phyloP scores from a whole-genome alignment of 2,113 vertebrate species.

The Cathartes aura region DNA sequence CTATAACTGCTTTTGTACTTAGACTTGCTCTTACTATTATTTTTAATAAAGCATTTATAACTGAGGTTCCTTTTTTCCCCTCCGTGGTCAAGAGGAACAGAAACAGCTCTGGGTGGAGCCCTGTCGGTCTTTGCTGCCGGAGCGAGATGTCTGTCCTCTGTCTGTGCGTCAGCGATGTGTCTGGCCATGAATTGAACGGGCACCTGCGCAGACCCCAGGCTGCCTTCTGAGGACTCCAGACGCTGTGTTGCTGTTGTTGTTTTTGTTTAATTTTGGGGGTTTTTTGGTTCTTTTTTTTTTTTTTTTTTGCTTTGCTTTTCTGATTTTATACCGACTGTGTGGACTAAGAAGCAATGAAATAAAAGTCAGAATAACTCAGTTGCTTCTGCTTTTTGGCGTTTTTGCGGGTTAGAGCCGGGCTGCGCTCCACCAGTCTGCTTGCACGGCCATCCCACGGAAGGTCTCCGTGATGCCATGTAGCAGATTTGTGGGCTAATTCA shows the following conservation, averaged over 20 bases:
- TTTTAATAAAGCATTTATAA: conserved; percentile 75
- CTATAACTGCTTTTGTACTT: conserved; percentile 79
- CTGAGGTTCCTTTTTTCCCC: not conserved
- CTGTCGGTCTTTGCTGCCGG: not conserved
- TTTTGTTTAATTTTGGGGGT: not conserved
- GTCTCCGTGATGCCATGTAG: not conserved
- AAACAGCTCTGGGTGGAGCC: conserved; percentile 20
- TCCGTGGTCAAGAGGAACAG: conserved; percentile 51
- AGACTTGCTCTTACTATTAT: conserved; percentile 70
- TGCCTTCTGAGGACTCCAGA: conserved; percentile 82
- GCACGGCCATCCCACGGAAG: rapidly evolving
- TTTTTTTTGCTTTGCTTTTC: conserved; percentile 67
- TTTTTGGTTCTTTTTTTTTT: not conserved
- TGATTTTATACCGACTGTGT: conserved; percentile 83
- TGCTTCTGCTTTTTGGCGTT: not conserved
- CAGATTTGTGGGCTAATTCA: not conserved
- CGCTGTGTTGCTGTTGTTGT: not conserved
- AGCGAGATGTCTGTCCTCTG: conserved; percentile 61
- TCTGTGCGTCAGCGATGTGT: conserved; percentile 66
- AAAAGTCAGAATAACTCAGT: conserved; percentile 82
- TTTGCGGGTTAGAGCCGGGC: not conserved
- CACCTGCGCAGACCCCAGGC: conserved; percentile 67
- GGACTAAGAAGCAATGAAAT: conserved; percentile 84
- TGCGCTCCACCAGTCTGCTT: not conserved
- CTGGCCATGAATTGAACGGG: conserved; percentile 80